Conservation (phyloP, 92 coral and sea anemone genomes). For the Actinostola sp. region DNA sequence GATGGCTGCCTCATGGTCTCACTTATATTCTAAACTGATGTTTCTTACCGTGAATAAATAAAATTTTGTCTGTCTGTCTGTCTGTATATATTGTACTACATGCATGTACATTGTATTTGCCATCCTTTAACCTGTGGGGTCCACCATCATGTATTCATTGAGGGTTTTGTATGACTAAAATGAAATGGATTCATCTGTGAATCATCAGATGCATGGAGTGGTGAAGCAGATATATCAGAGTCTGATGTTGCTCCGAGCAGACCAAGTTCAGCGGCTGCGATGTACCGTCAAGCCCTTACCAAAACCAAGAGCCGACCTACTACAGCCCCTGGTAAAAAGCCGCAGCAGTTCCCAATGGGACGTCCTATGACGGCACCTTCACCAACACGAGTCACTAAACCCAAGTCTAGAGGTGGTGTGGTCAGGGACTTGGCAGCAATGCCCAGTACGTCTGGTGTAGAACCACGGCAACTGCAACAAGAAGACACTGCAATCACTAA, state of each 20-base stretch:
- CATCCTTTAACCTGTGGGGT: no score
- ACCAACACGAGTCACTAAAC: slow-evolving; percentile 20
- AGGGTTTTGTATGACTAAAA: no score
- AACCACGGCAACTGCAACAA: not conserved
- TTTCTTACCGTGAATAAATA: no score
- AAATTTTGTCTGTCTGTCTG: no score
- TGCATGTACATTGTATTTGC: no score
- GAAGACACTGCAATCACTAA: not conserved
- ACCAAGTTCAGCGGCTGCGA: slow-evolving; percentile 80
- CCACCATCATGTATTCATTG: no score
- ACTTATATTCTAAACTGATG: no score
- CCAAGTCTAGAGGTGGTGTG: slow-evolving; percentile 16
- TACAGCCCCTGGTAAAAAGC: slow-evolving; percentile 63
- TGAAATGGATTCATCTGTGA: not conserved
- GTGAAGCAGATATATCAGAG: slow-evolving; percentile 86
- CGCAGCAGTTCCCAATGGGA: slow-evolving; percentile 25
- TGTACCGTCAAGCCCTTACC: slow-evolving; percentile 56
- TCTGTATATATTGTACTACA: no score
- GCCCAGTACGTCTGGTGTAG: slow-evolving; percentile 19
- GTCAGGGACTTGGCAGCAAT: slow-evolving; percentile 5
- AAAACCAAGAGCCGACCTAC: slow-evolving; percentile 68
- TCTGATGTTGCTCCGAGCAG: slow-evolving; percentile 87
- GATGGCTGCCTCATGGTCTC: no score
- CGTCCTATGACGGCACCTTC: slow-evolving; percentile 86
- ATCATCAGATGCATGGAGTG: slow-evolving; percentile 84